Percentiles rank a stretch among this genome's conserved stretches.
Conservation (phyloP, 2,113 vertebrate genomes). For the Cyprinodon tularosa region DNA sequence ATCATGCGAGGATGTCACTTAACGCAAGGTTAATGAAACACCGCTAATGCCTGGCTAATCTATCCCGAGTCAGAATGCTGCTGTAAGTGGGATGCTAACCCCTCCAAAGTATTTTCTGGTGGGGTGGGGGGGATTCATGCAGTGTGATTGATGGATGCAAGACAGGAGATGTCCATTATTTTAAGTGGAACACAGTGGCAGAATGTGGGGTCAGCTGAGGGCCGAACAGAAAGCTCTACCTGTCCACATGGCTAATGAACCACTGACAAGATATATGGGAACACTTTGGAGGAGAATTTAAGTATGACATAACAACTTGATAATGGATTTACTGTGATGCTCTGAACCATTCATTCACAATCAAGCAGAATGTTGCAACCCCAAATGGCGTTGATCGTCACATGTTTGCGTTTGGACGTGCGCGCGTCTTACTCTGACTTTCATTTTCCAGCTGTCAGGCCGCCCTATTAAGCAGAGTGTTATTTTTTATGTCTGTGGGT, state of each 20-base stretch:
- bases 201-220: constrained; percentile 70
- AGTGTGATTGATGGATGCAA: constrained; percentile 76
- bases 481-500: constrained; percentile 63
- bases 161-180: constrained; percentile 80
- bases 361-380: constrained; percentile 47
- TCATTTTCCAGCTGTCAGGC: constrained; percentile 73
- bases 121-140: constrained; percentile 29
- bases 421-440: constrained; percentile 36
- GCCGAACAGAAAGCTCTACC: constrained; percentile 72
- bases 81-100: constrained; percentile 70
- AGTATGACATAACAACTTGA: constrained; percentile 78
- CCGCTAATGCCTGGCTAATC: constrained; percentile 80
- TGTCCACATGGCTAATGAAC: constrained; percentile 77
- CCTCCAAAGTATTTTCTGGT: constrained; percentile 66
- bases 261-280: constrained; percentile 75
- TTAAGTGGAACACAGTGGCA: constrained; percentile 74
- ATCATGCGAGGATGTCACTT: constrained; percentile 78
- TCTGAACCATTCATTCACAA: constrained; percentile 65
- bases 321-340: constrained; percentile 75
- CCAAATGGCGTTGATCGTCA: constrained; percentile 28
- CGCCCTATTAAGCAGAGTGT: constrained; percentile 67
- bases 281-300: constrained; percentile 74
- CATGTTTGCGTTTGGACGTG: constrained; percentile 6
- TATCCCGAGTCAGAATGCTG: constrained; percentile 76
- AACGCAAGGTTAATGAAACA: constrained; percentile 84